These are phyloP conservation scores for Ciona savignyi DNA, from an alignment of 23 tunicate species.

Conservation along the genomic window DNA sequence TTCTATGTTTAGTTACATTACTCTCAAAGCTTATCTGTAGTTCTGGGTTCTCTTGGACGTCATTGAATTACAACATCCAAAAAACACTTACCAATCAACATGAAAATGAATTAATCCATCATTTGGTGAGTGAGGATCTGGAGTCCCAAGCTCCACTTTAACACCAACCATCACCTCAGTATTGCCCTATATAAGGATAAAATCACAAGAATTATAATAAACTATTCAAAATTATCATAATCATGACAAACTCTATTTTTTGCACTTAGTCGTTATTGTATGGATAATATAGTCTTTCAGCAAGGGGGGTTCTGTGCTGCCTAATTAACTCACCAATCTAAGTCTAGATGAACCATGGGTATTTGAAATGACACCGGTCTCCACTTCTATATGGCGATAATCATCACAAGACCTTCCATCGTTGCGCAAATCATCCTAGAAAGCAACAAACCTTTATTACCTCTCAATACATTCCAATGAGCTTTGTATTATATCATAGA, in stretches of 20 bases:
- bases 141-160: slow-evolving; percentile 79
- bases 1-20: no score
- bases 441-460: no score
- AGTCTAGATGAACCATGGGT: slow-evolving; percentile 83
- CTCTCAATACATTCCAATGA: neutral
- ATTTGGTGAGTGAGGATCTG: slow-evolving; percentile 34
- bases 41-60: no score
- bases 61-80: no score
- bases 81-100: slow-evolving; percentile 57
- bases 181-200: no score
- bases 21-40: no score
- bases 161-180: slow-evolving; percentile 84
- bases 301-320: no score
- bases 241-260: no score
- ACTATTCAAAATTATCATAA: no score
- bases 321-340: slow-evolving; percentile 24
- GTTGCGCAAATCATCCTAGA: slow-evolving; percentile 60
- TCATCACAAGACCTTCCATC: slow-evolving; percentile 91
- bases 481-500: neutral
- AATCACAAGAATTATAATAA: no score
- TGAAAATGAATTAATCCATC: slow-evolving; percentile 76
- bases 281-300: no score
- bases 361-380: slow-evolving; percentile 59
- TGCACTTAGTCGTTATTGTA: no score
- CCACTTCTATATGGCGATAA: slow-evolving; percentile 71